Percentiles rank a stretch among this genome's conserved stretches.
Conservation (phyloP, 2,113 vertebrate genomes). For the Podarcis muralis region DNA sequence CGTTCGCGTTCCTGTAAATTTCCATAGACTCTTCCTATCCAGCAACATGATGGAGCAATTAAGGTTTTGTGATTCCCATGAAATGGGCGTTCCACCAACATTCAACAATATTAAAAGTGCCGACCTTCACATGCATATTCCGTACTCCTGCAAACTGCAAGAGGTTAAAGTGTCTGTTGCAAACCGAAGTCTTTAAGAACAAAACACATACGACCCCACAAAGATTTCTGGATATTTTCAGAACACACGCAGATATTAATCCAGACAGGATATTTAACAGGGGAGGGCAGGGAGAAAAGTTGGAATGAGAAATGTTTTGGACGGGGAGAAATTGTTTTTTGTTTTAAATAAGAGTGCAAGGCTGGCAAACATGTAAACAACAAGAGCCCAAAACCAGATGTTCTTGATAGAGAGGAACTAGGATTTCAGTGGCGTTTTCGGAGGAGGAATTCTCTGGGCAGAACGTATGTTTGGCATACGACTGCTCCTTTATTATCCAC, state of each 20-base stretch:
- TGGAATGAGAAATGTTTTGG: not conserved
- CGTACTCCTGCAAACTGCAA: not conserved
- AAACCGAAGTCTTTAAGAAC: not conserved
- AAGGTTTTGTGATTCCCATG: constrained; percentile 21
- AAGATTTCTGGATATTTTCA: not conserved
- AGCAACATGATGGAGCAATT: constrained; percentile 11
- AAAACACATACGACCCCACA: not conserved
- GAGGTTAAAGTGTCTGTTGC: not conserved
- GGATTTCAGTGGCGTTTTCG: not conserved
- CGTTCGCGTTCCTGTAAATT: constrained; percentile 56
- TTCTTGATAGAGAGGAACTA: not conserved
- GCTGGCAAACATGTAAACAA: not conserved
- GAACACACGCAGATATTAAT: not conserved
- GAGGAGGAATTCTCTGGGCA: not conserved
- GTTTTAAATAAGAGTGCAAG: not conserved
- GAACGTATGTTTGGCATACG: not conserved
- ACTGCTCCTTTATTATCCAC: not conserved
- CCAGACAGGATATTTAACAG: too few relatives aligned
- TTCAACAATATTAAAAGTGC: not conserved
- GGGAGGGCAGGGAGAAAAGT: not conserved
- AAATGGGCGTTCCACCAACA: not conserved
- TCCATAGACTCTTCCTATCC: constrained; percentile 25
- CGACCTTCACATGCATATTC: not conserved
- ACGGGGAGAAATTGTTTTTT: not conserved
- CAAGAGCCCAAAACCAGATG: not conserved